Evolutionary conservation across 2,113 vertebrate species (phyloP), one percentile per base, ranked within the genome.

Genomic region (Emydocephalus ijimae): DNA sequence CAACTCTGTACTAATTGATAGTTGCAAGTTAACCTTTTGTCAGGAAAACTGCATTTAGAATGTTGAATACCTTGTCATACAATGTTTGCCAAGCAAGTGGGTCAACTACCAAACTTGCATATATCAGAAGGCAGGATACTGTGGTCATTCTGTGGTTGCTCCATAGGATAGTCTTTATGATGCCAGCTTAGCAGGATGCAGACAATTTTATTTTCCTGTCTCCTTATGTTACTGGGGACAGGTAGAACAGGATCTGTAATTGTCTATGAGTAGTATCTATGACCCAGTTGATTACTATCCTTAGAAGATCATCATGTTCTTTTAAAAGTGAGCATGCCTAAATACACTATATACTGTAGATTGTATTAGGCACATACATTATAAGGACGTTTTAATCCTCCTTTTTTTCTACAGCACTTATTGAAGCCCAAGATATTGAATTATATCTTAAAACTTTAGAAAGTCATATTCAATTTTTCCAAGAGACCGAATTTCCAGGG

Each of bases 361-460:
- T 45, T 86, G 7, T 5, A 90, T 56, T 45, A 81, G 18, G 74
- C 6, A 43, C 1, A 39, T 21, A 21, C 7, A 81, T 7, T 81
- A 43, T 7, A 21, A 81, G 15, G n/a, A 15, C 20, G 7, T 57
- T 29, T 50, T 48, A 43, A n/a, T 57, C 34, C 18, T 10, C 88
- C 56, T 26, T 52, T 95, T 24, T 88, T 91, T 95, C 88, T 95
- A 94, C 90, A 98, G 98, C 97, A 8, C 96, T 98, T 54, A 93
- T 97, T 88, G 98, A 98, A 97, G 97, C 97, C 21, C 92, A 96
- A 43, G 98, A 98, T 61, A 95, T 96, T 92, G 97, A 98, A 57
- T 94, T 98, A 2, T 95, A 98, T 93, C 96, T 99, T 90, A 97
- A 95, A 90, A 97, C 97, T 2, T 96, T 98, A 81, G 93, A 94